Base-by-base conservation (phyloP, 2,888 invertebrate species). In the Dioctria linearis region DNA sequence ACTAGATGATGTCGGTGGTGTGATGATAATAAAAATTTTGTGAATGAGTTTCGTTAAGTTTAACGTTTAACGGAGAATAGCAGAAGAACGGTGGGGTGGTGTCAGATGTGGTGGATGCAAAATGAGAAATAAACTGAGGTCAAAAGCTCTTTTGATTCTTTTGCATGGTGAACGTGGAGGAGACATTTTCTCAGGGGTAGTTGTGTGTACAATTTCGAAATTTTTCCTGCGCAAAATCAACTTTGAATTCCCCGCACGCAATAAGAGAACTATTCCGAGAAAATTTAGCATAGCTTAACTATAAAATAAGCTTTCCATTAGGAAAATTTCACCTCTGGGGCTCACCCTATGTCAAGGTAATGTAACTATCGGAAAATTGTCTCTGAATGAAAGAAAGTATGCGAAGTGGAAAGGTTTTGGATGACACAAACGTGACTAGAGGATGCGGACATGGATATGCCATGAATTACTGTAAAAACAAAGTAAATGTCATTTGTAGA, bases 11-110 rank as follows among this genome's bases (percentile, higher is more conserved):
- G 61, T 39, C 61, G 5, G 6, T 51, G 59, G 73, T 57, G 73
- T 57, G 57, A 73, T 73, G 73, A 73, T 59, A 57, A 57, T 57
- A 59, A 59, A n/a, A 73, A 73, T 73, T 40, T 59, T 73, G 54
- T 73, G 73, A 73, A 69, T 69, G 73, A 43, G 73, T 73, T 73
- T 73, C 73, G 73, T 73, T 59, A 73, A 73, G 59, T 73, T 73
- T 39, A 25, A 39, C 42, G 13, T n/a, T 54, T 54, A 40, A 54
- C 46, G 67, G 40, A 42, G 54, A 71, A 25, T 25, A 37, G n/a
- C 39, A 37, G 57, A 59, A 57, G 57, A 57, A 39, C 59, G 40
- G 40, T 59, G 59, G 25, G 8, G 57, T 61, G 37, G 25, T 39
- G n/a, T n/a, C n/a, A n/a, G n/a, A n/a, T n/a, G 54, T 13, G 8